Conservation (phyloP, 2,888 invertebrate genomes). For the Lasius platythorax region DNA sequence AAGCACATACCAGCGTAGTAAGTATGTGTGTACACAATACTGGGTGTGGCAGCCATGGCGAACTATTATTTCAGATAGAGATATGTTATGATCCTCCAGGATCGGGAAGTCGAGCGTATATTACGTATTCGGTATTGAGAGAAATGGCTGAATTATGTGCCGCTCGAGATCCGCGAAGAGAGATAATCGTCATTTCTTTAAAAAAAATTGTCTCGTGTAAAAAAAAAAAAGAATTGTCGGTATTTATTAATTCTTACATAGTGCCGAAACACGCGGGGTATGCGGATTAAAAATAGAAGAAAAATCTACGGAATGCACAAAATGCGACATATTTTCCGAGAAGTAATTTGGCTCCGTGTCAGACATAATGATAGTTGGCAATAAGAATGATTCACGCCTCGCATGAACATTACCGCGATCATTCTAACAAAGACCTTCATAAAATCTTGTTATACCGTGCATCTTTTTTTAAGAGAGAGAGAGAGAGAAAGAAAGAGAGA, state of each 20-base stretch:
- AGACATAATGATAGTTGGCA: background rate
- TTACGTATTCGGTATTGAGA: constrained; percentile 24
- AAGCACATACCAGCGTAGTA: constrained; percentile 71
- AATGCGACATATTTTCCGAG: background rate
- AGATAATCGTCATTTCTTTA: background rate
- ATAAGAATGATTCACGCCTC: background rate
- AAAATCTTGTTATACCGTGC: background rate
- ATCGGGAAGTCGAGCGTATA: constrained; percentile 16
- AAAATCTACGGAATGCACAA: background rate
- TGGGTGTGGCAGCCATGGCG: constrained; percentile 79
- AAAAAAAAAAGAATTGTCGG: background rate
- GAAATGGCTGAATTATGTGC: constrained; percentile 1
- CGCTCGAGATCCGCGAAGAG: background rate
- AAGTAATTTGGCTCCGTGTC: background rate
- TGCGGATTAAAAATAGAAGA: background rate
- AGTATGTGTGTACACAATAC: constrained; percentile 79
- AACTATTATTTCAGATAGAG: constrained; percentile 71
- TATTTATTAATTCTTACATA: background rate
- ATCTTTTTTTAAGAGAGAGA: background rate
- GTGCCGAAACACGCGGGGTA: background rate
- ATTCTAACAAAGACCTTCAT: constrained; percentile 1
- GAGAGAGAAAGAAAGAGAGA: background rate
- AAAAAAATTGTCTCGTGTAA: background rate
- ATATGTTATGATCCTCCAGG: constrained; percentile 55
- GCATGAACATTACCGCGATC: background rate